Evolutionary conservation across 2,888 invertebrate species (phyloP), one percentile per base, ranked within the genome.

Genomic region (Metallyticus violacea): DNA sequence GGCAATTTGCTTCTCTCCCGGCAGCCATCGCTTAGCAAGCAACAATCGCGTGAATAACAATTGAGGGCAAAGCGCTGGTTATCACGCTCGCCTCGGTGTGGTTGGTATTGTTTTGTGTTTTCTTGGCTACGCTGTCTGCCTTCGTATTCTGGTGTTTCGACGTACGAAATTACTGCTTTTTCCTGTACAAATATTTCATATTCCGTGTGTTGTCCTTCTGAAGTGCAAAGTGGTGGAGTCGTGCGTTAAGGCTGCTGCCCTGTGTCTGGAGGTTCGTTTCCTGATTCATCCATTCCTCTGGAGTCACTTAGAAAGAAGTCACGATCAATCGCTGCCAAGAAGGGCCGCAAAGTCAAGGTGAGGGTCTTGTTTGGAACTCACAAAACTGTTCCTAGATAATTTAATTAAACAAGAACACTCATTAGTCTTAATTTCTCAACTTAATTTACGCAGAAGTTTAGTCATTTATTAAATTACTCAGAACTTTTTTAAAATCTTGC

Each of bases 221-320:
- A 62, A 62, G 40, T 62, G 40, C 22, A 22, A 62, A 62, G 40
- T 62, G 40, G 40, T 62, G 40, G 40, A 62, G 40, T 15, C 40
- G 40, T 62, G 40, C 40, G 40, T 62, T 62, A 62, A 62, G 40
- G 40, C 40, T 62, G 40, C 40, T 62, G 40, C 40, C 40, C 40
- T 62, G 40, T 62, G 40, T 62, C 15, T 62, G 40, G 40, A 62
- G 15, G 40, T 62, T 62, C 40, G 15, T 62, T 62, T 29, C 77
- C 77, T 77, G 27, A 27, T 77, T 83, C 86, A 90, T 89, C 90
- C 89, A 89, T 93, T 93, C 91, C 92, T 92, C 95, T 95, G 96
- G 96, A 96, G 96, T 95, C 96, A 92, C 94, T 97, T 93, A 94
- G 96, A 92, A 95, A 95, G 91, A 96, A 96, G 93, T 96, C 96